Evolutionary conservation across 2,113 vertebrate genomes (phyloP).

Genomic region (Jaculus jaculus): DNA sequence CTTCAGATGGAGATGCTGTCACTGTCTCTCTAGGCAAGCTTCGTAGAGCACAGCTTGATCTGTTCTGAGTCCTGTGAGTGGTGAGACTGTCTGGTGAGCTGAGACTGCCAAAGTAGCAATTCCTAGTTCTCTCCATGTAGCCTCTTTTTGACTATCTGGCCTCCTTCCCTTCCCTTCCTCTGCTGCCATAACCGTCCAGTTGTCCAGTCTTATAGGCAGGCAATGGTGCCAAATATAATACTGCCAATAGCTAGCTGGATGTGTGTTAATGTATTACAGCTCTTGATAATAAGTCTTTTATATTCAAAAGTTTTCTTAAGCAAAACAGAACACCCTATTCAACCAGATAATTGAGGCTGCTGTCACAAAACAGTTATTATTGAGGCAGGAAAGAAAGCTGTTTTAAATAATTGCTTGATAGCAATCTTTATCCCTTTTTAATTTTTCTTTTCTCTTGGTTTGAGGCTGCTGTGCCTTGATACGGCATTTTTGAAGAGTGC

Average conservation of each 20-base stretch:
- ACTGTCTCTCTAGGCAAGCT: not conserved
- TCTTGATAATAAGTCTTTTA: slow-evolving; percentile 30
- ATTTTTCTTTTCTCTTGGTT: slow-evolving; percentile 61
- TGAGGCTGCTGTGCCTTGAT: slow-evolving; percentile 35
- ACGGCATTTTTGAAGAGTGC: slow-evolving; percentile 43
- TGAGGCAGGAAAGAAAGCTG: not conserved
- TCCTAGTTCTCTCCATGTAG: not conserved
- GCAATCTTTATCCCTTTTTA: slow-evolving; percentile 43
- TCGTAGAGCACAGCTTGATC: not conserved
- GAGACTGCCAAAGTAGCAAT: not conserved
- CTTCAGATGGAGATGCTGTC: not conserved
- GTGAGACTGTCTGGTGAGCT: not conserved
- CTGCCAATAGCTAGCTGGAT: not conserved
- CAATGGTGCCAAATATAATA: not conserved
- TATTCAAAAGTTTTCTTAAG: slow-evolving; percentile 1
- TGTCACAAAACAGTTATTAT: slow-evolving; percentile 52
- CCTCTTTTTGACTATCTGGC: not conserved
- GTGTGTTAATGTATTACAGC: not conserved
- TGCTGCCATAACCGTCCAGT: not conserved
- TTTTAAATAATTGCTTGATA: slow-evolving; percentile 42
- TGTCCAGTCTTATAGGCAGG: not conserved
- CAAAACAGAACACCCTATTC: slow-evolving; percentile 48
- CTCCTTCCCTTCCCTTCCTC: not conserved
- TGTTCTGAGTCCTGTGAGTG: not conserved
- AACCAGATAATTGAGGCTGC: slow-evolving; percentile 22